Base-by-base conservation (phyloP, 2,888 invertebrate genomes). In the Corbicula japonica region DNA sequence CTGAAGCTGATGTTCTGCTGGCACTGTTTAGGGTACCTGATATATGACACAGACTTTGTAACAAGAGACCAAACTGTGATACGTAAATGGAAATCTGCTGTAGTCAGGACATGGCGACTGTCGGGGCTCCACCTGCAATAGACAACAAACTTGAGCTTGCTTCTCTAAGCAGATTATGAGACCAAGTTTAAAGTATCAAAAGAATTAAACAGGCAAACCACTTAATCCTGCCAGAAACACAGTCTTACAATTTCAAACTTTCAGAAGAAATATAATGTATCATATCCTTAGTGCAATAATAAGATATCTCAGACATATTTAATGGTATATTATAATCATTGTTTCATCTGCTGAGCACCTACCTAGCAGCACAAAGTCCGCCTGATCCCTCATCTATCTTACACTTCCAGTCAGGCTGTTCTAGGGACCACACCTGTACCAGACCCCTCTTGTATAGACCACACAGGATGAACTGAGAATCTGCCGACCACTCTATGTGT, bases 371-470 rank as follows among this genome's bases (percentile, higher is more conserved):
- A 78, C 93, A 91, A 52, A 95, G 90, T 28, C 95, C 95, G 30
- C 94, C 93, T 56, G 95, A 94, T 6, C 95, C 95, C 88, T 95
- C 94, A 41, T 93, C 94, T 69, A 95, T 93, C 89, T 94, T 95
- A 88, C 94, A 95, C 85, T 93, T 94, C 95, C 95, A 95, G 48
- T 94, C 94, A 1, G 94, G 93, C 83, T 94, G 92, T 78, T 93
- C 92, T 23, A 95, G 70, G 0, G 94, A 95, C 92, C 94, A 95
- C 38, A 95, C 92, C 87, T 93, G 93, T 4, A 93, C 90, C 23
- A 93, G 81, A n/a, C 91, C 91, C 70, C 93, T 81, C 80, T 93
- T 93, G 84, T 88, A 92, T 87, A 93, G 87, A 0, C 92, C 93
- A 89, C 93, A 94, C 12, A 93, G 83, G 3, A 93, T 85, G 79